Evolutionary conservation across 2,888 invertebrate genomes (phyloP), one percentile per base, ranked within the genome.

Genomic region (Napeogenes inachia): DNA sequence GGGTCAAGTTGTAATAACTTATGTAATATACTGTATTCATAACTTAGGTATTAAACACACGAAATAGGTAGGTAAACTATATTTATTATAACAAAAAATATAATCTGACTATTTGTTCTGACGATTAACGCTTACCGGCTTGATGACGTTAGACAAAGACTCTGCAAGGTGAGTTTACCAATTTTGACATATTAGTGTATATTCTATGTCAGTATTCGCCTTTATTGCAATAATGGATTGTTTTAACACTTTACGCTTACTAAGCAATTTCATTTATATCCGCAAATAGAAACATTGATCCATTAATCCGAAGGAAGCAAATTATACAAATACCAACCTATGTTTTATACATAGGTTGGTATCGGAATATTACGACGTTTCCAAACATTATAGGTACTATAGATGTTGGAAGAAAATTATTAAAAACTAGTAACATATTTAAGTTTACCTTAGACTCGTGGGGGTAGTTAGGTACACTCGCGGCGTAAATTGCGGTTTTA

Each of bases 401-500:
- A 10, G 12, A 42, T 10, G 3, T 42, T 35, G 35, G 35, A 5
- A 35, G 4, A 35, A 35, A 35, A 35, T 6, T 35, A 21, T 35
- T 35, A 47, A 4, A 21, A 47, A 47, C n/a, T 47, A 4, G 3
- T 21, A 21, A 21, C 21, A 30, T 21, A 21, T 30, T 61, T 58
- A 66, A 56, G 66, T 68, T 82, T 84, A 85, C 85, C 85, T 84
- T 75, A 59, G 64, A 55, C 59, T 65, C 61, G 61, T 54, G 55
- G 71, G 64, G 56, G 56, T 62, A 70, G 63, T 58, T 47, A 59
- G 65, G 60, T 60, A 54, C 84, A 87, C 88, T 82, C 89, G 81
- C 87, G 86, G 63, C 74, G 73, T 66, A 69, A 71, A 80, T 73
- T 84, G 84, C 85, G 86, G 84, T 82, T 82, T 80, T 71, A 70